These are phyloP conservation scores for Parus major DNA, from an alignment of 2,113 vertebrate species.

Conservation along the genomic window DNA sequence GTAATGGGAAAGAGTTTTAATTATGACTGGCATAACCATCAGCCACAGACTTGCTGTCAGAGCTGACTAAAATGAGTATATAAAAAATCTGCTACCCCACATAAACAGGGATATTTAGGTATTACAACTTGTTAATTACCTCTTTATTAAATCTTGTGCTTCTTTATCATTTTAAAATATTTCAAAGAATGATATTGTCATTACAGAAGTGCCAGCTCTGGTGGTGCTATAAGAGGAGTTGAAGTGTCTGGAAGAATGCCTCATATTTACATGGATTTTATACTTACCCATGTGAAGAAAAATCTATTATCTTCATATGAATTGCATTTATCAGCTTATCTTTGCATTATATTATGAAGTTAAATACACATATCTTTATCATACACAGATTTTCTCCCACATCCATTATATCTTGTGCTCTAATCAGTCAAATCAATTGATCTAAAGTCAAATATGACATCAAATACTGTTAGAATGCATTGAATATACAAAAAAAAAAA, in stretches of 20 bases:
- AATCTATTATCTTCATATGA: background rate
- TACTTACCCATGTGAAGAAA: background rate
- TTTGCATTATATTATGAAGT: background rate
- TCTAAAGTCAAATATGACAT: background rate
- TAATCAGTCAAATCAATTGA: background rate
- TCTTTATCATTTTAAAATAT: background rate
- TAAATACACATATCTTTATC: background rate
- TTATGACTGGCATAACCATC: background rate
- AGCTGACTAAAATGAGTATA: background rate
- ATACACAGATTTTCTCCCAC: background rate
- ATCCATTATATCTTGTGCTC: background rate
- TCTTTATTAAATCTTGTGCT: background rate
- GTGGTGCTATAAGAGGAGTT: background rate
- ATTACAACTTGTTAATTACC: background rate
- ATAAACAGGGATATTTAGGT: background rate
- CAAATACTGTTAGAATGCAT: background rate
- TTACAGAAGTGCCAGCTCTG: background rate
- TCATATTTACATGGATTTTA: background rate
- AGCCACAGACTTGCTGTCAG: background rate
- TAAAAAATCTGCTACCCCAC: background rate
- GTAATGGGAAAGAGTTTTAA: background rate
- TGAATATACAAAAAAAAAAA: fast-evolving
- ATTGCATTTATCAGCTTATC: background rate
- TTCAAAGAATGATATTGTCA: background rate
- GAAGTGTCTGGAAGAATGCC: background rate